Evolutionary conservation across 1,140 invertebrate species (phyloP).

Genomic region (Melipona quadrifasciata): DNA sequence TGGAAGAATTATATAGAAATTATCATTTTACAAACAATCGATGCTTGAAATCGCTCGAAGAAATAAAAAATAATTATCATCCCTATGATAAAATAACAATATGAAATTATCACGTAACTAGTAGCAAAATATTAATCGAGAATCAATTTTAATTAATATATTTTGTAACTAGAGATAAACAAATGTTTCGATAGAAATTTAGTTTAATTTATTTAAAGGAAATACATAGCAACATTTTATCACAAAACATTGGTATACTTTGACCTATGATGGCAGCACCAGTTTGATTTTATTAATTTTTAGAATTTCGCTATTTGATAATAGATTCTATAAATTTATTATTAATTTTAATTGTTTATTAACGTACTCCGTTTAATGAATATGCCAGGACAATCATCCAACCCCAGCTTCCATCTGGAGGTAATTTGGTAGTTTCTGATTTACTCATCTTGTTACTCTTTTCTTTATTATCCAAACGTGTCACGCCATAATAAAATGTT

Average conservation of each 20-base stretch:
- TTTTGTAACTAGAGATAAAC: neutral
- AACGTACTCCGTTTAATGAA: slow-evolving; percentile 84
- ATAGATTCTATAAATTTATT: neutral
- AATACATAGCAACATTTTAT: neutral
- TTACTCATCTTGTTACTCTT: neutral
- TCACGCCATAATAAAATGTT: neutral
- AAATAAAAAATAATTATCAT: neutral
- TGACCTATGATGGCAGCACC: neutral
- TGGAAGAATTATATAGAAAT: neutral
- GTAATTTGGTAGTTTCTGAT: slow-evolving; percentile 27
- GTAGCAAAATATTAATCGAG: neutral
- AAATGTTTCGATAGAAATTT: neutral
- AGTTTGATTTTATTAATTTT: neutral
- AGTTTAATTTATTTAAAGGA: neutral
- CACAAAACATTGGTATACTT: neutral
- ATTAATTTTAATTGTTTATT: too few species aligned
- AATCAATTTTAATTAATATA: neutral
- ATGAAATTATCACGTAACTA: neutral
- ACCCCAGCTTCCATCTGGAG: slow-evolving; percentile 86
- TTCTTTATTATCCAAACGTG: neutral
- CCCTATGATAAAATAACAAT: neutral
- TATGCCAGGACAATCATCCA: slow-evolving; percentile 84
- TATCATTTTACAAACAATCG: neutral
- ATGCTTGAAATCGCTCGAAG: neutral
- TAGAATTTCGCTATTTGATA: neutral